Evolutionary conservation across 92 coral and sea anemone species (phyloP), one percentile per base, ranked within the genome.

Genomic region (Phenganax subtilis): DNA sequence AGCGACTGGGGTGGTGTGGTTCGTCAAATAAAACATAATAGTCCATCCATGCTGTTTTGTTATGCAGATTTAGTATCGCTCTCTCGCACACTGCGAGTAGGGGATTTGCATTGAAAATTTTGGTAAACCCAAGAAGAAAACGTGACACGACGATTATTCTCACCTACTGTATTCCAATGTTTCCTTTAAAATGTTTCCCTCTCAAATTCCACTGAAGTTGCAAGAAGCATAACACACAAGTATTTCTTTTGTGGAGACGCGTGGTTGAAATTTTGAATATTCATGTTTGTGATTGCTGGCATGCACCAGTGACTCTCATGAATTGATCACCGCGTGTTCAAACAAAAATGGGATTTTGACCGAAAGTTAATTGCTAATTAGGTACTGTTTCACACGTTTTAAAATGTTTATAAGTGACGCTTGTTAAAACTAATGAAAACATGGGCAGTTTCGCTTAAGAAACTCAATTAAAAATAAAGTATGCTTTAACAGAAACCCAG

Each of bases 21-120:
- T 68, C 14, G 73, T 68, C 73, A 68, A 25, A 28, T 68, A 14
- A 68, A 68, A 20, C 47, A 68, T 68, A 79, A 51, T 79, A 65
- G 51, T 6, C 51, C 17, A 79, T 63, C 61, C 51, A 76, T 31
- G 81, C 30, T 57, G 69, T 57, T 76, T 79, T 79, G 83, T 79
- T 79, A 79, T 79, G 83, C 61, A 79, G 51, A 79, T 79, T 63
- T 64, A 37, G 63, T 72, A 79, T 77, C 52, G 12, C 51, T 25
- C 74, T 25, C 71, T 25, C 57, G 28, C 81, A 76, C 81, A 76
- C 73, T 20, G 7, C 53, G 54, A 14, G 54, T 68, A 53, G 20
- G 10, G 54, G 73, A 68, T 68, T 68, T 68, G 73, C 73, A 68
- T 29, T 61, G 16, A 14, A 61, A 61, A 61, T 61, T 2, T 37